Percentiles rank a stretch among this genome's conserved stretches.
phyloP scores from a whole-genome alignment of 2,888 invertebrate genomes.

The Gymnoscelis rufifasciata region DNA sequence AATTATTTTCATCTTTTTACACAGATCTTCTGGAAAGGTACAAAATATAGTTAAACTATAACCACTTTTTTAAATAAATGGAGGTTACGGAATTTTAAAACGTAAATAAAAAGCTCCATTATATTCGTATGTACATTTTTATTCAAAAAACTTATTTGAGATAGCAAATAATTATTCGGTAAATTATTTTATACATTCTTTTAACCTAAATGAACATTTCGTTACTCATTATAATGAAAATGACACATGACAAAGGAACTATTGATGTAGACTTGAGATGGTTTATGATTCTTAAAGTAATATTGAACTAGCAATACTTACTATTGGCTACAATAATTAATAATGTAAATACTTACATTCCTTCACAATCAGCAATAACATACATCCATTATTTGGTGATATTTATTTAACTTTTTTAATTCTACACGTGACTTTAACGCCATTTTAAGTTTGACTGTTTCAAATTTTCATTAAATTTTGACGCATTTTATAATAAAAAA shows the following conservation, averaged over 20 bases:
- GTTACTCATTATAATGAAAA: slow-evolving; percentile 67
- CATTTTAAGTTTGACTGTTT: background rate
- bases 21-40: no score
- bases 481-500: background rate
- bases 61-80: no score
- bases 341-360: slow-evolving; percentile 36
- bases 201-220: slow-evolving; percentile 52
- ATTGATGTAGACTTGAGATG: slow-evolving; percentile 75
- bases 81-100: background rate
- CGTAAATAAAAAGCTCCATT: slow-evolving; percentile 15
- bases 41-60: no score
- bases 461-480: background rate
- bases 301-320: slow-evolving; percentile 47
- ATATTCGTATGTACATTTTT: slow-evolving; percentile 60
- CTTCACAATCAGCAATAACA: slow-evolving; percentile 51
- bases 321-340: slow-evolving; percentile 60
- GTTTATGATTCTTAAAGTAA: slow-evolving; percentile 38
- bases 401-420: slow-evolving; percentile 22
- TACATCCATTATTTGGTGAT: slow-evolving; percentile 64
- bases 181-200: slow-evolving; percentile 65
- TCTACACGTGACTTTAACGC: slow-evolving; percentile 7
- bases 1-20: no score
- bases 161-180: slow-evolving; percentile 75
- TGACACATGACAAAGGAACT: slow-evolving; percentile 79
- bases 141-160: slow-evolving; percentile 75